Base-by-base conservation (phyloP, 2,113 vertebrate species). In the Pseudorhombus dupliciocellatus region DNA sequence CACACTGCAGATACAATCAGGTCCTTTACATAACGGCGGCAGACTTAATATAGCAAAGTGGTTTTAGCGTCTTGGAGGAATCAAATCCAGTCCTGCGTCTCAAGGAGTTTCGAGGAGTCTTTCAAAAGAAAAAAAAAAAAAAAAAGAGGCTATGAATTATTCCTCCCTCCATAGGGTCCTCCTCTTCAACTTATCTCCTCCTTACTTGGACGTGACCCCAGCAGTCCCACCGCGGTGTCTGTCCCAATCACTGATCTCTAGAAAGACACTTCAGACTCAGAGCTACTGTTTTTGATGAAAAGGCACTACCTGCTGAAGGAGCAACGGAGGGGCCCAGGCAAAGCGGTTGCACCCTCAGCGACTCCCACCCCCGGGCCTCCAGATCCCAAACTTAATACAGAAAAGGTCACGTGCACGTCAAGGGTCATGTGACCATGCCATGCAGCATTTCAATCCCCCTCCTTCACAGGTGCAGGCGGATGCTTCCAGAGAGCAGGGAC, bases 301-400 rank as follows among this genome's bases (percentile, higher is more conserved):
- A 93, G 92, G 92, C 93, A 94, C 91, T 81, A 83, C 83, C 82
- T 79, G 79, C 70, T 66, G 80, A 86, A 83, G 81, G 78, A 83
- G 66, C 73, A 53, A 52, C 48, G 62, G 46, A 21, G 73, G 74
- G 61, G 51, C n/a, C 20, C 30, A 66, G 26, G 12, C 51, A n/a
- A 46, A 56, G 65, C 72, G 63, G 54, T 61, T 28, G 40, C 15
- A 66, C 51, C 44, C 65, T 65, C 56, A 21, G 53, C 31, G 26
- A 10, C 40, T 15, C 42, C 28, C 31, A 53, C 51, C 48, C 15
- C 46, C n/a, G 4, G 21, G 53, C 63, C 69, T 54, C 71, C 25
- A 68, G 22, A 66, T 57, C 40, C 18, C 65, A 66, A 69, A 55
- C 69, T 73, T 64, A 69, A 68, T 62, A 70, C 34, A 66, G 6